Conservation (phyloP, 2,888 invertebrate species). For the Heliconius ethilla region DNA sequence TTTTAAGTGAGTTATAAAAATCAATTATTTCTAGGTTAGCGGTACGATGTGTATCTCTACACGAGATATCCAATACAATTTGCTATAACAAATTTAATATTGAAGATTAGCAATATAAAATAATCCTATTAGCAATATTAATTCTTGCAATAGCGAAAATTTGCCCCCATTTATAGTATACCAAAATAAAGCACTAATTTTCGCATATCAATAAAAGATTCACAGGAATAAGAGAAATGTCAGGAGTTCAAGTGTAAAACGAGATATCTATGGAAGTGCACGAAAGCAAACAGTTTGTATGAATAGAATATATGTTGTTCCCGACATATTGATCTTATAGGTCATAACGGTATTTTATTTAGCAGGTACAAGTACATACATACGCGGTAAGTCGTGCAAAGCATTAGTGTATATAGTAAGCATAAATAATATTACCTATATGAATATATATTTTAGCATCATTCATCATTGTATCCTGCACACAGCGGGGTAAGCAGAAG, state of each 20-base stretch:
- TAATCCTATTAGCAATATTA: not conserved
- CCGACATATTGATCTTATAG: conserved; percentile 43
- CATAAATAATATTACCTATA: not conserved
- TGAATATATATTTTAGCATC: not conserved
- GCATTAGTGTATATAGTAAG: not conserved
- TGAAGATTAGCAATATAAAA: conserved; percentile 54
- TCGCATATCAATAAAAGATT: conserved; percentile 33
- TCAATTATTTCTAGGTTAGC: conserved; percentile 70
- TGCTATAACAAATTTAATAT: conserved; percentile 67
- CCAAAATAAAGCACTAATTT: conserved; percentile 25
- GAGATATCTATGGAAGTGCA: conserved; percentile 45
- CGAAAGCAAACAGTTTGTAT: conserved; percentile 42
- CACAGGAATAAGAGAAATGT: conserved; percentile 38
- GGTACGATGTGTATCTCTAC: conserved; percentile 68
- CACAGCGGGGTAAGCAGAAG: too few species aligned
- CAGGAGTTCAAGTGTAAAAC: conserved; percentile 41
- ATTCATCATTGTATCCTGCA: too few species aligned
- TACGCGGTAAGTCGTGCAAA: conserved; percentile 8
- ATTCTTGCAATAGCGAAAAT: not conserved
- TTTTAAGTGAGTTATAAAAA: conserved; percentile 66
- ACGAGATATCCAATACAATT: conserved; percentile 62
- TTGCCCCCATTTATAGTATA: not conserved
- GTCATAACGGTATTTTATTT: conserved; percentile 42
- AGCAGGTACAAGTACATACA: conserved; percentile 14
- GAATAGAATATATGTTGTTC: conserved; percentile 40